phyloP scores from a whole-genome alignment of 2,888 invertebrate species.

The Mesopsocus fuscifrons region DNA sequence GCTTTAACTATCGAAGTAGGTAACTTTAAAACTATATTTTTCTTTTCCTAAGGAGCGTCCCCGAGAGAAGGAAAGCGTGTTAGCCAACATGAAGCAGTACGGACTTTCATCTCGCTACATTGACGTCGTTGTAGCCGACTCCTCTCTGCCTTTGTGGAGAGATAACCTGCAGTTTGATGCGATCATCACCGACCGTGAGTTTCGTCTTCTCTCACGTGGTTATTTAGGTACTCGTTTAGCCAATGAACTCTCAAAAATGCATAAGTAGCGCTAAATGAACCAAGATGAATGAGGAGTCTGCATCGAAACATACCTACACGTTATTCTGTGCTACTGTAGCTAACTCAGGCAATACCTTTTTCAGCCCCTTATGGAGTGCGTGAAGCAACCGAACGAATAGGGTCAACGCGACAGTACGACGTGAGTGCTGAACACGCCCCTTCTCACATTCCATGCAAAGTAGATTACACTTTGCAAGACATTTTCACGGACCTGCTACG shows the following conservation, averaged over 20 bases:
- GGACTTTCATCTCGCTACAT: slow-evolving; percentile 52
- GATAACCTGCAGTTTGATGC: slow-evolving; percentile 58
- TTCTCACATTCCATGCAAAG: slow-evolving; percentile 65
- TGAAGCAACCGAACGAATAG: slow-evolving; percentile 78
- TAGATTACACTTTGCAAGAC: slow-evolving; percentile 63
- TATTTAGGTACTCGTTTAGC: too few relatives aligned
- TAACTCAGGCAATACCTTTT: slow-evolving; percentile 15
- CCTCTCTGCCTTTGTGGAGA: slow-evolving; percentile 65
- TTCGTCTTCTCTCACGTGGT: too few relatives aligned
- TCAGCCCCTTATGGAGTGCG: slow-evolving; percentile 94
- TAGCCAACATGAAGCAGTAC: slow-evolving; percentile 79
- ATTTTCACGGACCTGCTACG: slow-evolving; percentile 68
- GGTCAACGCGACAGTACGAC: slow-evolving; percentile 31
- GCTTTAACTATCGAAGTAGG: too few relatives aligned
- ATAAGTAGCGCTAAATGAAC: not conserved
- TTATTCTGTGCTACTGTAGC: not conserved
- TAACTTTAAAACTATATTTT: too few relatives aligned
- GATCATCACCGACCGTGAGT: slow-evolving; percentile 89
- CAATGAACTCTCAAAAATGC: too few relatives aligned
- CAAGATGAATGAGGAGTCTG: slow-evolving; percentile 4
- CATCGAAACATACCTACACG: not conserved
- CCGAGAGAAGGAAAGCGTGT: slow-evolving; percentile 58
- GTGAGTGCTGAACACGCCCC: slow-evolving; percentile 43
- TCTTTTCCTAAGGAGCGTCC: slow-evolving; percentile 18
- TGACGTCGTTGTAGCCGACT: slow-evolving; percentile 83